phyloP scores from a whole-genome alignment of 1,140 invertebrate genomes.

The Drosophila kepulauana region DNA sequence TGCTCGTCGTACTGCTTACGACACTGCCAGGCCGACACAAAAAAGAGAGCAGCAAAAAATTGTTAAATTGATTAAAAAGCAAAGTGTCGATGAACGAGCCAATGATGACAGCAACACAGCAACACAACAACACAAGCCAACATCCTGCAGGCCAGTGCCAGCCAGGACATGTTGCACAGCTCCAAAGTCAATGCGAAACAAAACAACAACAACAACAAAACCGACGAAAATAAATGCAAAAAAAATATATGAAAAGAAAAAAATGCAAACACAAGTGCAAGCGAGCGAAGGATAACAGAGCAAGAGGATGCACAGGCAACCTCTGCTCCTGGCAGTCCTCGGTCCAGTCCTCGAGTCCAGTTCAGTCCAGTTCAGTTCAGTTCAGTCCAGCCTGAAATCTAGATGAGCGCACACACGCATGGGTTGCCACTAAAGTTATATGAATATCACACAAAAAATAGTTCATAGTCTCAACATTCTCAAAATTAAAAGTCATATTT shows the following conservation, averaged over 20 bases:
- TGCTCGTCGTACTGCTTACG: constrained; percentile 8
- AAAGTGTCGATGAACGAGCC: constrained; percentile 83
- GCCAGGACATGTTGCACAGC: constrained; percentile 40
- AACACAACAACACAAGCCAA: constrained; percentile 13
- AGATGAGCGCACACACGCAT: constrained; percentile 32
- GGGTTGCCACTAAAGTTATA: constrained; percentile 15
- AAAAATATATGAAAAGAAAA: background rate
- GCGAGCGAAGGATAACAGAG: constrained; percentile 34
- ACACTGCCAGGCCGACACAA: background rate
- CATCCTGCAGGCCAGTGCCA: constrained; percentile 2
- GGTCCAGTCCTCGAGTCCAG: too few species aligned
- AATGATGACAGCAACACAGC: constrained; percentile 71
- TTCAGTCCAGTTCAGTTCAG: constrained; percentile 1
- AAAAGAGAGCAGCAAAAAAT: constrained; percentile 61
- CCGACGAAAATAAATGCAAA: background rate
- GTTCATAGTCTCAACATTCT: too few species aligned
- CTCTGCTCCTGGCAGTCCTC: constrained; percentile 13
- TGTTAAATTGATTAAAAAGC: constrained; percentile 83
- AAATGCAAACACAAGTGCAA: constrained; percentile 24
- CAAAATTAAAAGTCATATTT: too few species aligned
- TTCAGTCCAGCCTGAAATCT: constrained; percentile 49
- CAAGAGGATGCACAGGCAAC: constrained; percentile 11
- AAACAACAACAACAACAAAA: constrained; percentile 11
- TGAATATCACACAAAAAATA: too few species aligned
- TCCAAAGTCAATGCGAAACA: constrained; percentile 52